Conservation (phyloP, 2,797 vertebrate genomes). For the Oryzias sinensis region DNA sequence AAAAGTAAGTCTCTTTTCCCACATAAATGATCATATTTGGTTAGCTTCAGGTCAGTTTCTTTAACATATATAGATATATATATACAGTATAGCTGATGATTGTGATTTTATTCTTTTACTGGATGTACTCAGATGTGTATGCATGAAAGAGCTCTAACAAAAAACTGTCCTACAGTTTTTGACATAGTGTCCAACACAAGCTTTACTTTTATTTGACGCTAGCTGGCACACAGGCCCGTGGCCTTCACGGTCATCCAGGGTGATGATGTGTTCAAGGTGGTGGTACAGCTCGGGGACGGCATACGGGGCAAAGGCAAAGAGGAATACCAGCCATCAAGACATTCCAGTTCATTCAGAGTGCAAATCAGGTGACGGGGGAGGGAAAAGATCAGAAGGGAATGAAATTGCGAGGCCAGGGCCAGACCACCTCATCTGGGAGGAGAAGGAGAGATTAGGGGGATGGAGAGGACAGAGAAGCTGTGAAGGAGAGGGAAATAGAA, state of each 20-base stretch:
- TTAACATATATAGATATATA: conserved; percentile 5
- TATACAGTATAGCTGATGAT: conserved; percentile 35
- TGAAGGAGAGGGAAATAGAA: conserved; percentile 30
- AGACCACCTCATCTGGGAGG: conserved; percentile 64
- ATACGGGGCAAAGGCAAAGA: conserved; percentile 32
- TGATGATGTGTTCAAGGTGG: conserved; percentile 71
- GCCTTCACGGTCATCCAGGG: conserved; percentile 52
- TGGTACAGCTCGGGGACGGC: conserved; percentile 38
- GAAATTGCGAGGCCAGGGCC: conserved; percentile 63
- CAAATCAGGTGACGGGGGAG: conserved; percentile 60
- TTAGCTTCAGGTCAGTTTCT: conserved; percentile 25
- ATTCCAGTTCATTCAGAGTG: conserved; percentile 73
- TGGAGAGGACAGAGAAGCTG: conserved; percentile 30
- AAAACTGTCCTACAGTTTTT: background rate
- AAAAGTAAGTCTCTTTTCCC: conserved; percentile 36
- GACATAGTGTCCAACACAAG: conserved; percentile 6
- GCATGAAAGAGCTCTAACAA: conserved; percentile 18
- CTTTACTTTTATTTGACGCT: conserved; percentile 26
- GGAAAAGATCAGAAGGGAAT: conserved; percentile 54
- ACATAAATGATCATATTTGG: conserved; percentile 9
- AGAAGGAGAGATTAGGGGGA: conserved; percentile 51
- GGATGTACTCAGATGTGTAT: conserved; percentile 18
- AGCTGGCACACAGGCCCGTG: conserved; percentile 29
- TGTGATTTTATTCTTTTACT: conserved; percentile 42
- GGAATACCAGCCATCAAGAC: conserved; percentile 64